Conservation (phyloP, 2,113 vertebrate species). For the Ariopsis seemanni region DNA sequence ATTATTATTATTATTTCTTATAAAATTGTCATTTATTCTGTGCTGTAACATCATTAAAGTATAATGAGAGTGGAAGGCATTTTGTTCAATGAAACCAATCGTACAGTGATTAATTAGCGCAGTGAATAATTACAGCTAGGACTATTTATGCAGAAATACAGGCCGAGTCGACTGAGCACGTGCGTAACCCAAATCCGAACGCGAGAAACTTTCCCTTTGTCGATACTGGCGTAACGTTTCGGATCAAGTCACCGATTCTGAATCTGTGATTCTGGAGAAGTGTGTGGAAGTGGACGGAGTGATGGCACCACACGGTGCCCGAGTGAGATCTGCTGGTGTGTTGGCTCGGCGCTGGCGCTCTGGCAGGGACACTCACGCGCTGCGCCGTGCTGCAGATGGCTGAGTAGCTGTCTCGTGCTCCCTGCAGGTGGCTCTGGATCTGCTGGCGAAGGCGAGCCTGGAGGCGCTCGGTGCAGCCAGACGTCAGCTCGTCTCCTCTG, state of each 20-base stretch:
- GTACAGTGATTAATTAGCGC: background rate
- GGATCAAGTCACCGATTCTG: background rate
- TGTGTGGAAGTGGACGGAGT: background rate
- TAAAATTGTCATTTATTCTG: too few species aligned
- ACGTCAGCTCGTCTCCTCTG: slow-evolving; percentile 82
- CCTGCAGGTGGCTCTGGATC: slow-evolving; percentile 86
- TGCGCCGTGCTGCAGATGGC: slow-evolving; percentile 96
- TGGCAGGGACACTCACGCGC: slow-evolving; percentile 78
- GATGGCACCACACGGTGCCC: slow-evolving; percentile 26
- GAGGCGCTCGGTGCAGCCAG: slow-evolving; percentile 84
- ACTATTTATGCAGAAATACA: too few species aligned
- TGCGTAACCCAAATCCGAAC: background rate
- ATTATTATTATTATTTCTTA: too few species aligned
- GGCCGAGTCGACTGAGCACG: background rate
- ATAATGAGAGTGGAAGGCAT: background rate
- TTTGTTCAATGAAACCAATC: background rate
- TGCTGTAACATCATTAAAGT: too few species aligned
- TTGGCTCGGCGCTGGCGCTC: slow-evolving; percentile 25
- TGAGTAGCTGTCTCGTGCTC: slow-evolving; percentile 91
- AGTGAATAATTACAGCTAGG: background rate
- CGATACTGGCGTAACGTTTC: background rate
- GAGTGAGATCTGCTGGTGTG: slow-evolving; percentile 20
- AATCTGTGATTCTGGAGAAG: background rate
- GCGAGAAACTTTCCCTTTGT: background rate
- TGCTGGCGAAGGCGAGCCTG: slow-evolving; percentile 88